These are phyloP conservation scores for Stenoptilia bipunctidactyla DNA, from an alignment of 2,888 invertebrate species.

Conservation along the genomic window DNA sequence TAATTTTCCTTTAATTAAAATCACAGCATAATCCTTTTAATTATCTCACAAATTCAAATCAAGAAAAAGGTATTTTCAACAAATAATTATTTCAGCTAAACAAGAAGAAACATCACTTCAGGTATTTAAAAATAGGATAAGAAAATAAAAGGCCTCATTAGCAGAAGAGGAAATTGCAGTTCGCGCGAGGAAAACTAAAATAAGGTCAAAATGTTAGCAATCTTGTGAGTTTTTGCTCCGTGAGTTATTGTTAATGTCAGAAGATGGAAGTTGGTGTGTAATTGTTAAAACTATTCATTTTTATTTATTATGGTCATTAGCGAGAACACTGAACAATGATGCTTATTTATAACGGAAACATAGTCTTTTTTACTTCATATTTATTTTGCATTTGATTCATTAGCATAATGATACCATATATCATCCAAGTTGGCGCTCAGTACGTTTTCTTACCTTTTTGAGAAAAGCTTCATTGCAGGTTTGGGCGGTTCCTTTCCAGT, in stretches of 20 bases:
- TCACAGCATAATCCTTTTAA: too few relatives aligned
- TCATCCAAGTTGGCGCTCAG: too few relatives aligned
- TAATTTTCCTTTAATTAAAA: too few relatives aligned
- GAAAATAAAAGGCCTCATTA: slow-evolving; percentile 63
- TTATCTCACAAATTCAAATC: too few relatives aligned
- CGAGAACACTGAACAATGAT: too few relatives aligned
- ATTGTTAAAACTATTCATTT: too few relatives aligned
- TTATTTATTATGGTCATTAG: too few relatives aligned
- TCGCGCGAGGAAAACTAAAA: slow-evolving; percentile 54
- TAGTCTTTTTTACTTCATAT: not conserved
- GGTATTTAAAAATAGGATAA: slow-evolving; percentile 23
- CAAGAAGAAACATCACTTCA: too few relatives aligned
- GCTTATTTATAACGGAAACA: not conserved
- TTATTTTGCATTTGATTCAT: too few relatives aligned
- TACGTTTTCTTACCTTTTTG: slow-evolving; percentile 75
- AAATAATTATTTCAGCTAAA: too few relatives aligned
- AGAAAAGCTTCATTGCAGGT: slow-evolving; percentile 91
- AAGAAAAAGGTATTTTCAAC: too few relatives aligned
- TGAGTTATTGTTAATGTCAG: slow-evolving; percentile 21
- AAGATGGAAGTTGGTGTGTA: not conserved
- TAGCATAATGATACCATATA: too few relatives aligned
- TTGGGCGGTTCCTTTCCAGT: slow-evolving; percentile 88
- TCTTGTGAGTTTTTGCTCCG: slow-evolving; percentile 34
- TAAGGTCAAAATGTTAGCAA: slow-evolving; percentile 60
- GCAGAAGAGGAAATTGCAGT: slow-evolving; percentile 65